These are phyloP conservation scores for Indicator maculatus DNA, from an alignment of 2,113 vertebrate species.

Conservation along the genomic window DNA sequence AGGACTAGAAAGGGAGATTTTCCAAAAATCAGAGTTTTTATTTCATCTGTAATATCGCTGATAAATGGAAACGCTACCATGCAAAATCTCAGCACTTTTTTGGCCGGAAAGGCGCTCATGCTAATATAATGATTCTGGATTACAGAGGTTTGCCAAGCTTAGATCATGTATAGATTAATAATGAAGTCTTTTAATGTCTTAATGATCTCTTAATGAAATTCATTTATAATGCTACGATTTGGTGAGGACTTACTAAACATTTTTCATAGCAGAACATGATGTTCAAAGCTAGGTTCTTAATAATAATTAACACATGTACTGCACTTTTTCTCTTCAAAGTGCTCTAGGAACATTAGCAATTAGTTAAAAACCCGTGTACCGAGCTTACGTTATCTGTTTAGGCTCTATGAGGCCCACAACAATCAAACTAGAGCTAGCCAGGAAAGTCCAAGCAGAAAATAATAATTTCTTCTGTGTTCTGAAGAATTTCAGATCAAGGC, in stretches of 20 bases:
- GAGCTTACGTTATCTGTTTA: constrained; percentile 38
- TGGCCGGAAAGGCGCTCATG: constrained; percentile 41
- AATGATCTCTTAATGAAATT: constrained; percentile 67
- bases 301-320: constrained; percentile 61
- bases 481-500: constrained; percentile 47
- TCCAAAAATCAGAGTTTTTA: constrained; percentile 68
- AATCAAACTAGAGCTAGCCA: constrained; percentile 42
- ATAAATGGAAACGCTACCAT: constrained; percentile 73
- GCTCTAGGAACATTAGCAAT: constrained; percentile 48
- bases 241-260: constrained; percentile 45
- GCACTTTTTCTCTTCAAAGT: constrained; percentile 57
- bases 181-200: constrained; percentile 62
- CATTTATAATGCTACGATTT: constrained; percentile 57
- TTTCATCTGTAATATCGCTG: constrained; percentile 69
- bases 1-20: constrained; percentile 65
- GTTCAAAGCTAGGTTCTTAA: constrained; percentile 65
- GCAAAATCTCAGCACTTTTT: constrained; percentile 65
- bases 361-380: constrained; percentile 25
- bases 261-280: constrained; percentile 46
- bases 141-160: constrained; percentile 63
- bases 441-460: constrained; percentile 42
- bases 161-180: constrained; percentile 68
- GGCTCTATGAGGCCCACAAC: constrained; percentile 53
- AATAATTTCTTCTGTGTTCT: constrained; percentile 25
- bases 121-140: constrained; percentile 53